Conservation (phyloP, 2,797 vertebrate genomes). For the Darevskia nairensis region DNA sequence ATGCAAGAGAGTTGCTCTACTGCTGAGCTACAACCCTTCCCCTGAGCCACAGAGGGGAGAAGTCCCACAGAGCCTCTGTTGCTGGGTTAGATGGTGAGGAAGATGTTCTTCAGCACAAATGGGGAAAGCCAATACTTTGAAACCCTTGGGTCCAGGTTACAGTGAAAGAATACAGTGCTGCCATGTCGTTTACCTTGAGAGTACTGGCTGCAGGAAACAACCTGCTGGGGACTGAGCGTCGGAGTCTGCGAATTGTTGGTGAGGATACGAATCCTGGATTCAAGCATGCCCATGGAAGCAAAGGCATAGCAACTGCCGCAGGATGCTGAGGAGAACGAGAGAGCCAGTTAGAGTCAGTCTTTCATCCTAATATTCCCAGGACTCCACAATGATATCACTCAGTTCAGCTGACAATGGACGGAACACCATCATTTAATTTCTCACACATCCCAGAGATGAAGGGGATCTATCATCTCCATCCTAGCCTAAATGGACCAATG, state of each 20-base stretch:
- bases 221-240: conserved; percentile 90
- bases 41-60: not conserved
- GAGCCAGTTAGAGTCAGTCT: not conserved
- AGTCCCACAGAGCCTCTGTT: not conserved
- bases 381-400: not conserved
- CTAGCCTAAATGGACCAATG: too few relatives aligned
- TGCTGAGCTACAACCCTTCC: too few relatives aligned
- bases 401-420: not conserved
- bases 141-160: not conserved
- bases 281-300: conserved; percentile 93
- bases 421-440: too few relatives aligned
- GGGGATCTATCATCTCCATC: too few relatives aligned
- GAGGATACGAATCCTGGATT: conserved; percentile 89
- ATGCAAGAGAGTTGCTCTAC: too few relatives aligned
- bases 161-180: too few relatives aligned
- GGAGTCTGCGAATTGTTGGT: conserved; percentile 90
- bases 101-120: not conserved
- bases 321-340: conserved; percentile 53
- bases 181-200: conserved; percentile 88
- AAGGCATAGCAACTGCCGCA: conserved; percentile 98
- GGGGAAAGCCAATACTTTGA: not conserved
- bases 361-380: too few relatives aligned
- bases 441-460: not conserved
- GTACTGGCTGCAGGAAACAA: conserved; percentile 94
- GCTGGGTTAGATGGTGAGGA: not conserved